These are phyloP conservation scores for Habropoda laboriosa DNA, from an alignment of 1,140 invertebrate genomes.

Conservation along the genomic window DNA sequence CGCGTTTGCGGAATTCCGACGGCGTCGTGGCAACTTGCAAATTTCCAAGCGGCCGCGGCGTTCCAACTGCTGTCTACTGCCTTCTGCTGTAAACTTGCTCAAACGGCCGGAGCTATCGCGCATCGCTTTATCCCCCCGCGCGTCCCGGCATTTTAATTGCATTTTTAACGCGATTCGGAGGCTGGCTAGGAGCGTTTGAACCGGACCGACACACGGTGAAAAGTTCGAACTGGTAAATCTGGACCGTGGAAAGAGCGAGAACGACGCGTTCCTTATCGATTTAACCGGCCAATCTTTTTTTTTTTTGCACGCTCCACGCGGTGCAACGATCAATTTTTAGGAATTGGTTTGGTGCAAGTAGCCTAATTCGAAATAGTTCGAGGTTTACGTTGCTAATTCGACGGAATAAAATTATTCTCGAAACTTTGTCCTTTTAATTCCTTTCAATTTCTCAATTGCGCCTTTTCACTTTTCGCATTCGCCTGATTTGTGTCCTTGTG, in stretches of 20 bases:
- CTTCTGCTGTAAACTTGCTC: not conserved
- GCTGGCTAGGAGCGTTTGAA: not conserved
- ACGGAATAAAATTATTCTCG: too few relatives aligned
- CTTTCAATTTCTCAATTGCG: too few relatives aligned
- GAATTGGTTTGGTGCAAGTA: too few relatives aligned
- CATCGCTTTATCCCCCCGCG: not conserved
- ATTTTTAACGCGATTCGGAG: not conserved
- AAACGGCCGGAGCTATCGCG: not conserved
- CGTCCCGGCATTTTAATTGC: constrained; percentile 1
- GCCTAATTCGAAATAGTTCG: too few relatives aligned
- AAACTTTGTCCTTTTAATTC: too few relatives aligned
- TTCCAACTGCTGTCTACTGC: not conserved
- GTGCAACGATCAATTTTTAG: too few relatives aligned
- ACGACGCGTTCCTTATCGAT: not conserved
- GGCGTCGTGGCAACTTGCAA: not conserved
- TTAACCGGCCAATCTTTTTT: not conserved
- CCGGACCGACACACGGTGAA: too few relatives aligned
- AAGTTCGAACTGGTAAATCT: not conserved
- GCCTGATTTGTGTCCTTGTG: too few relatives aligned
- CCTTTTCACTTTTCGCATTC: too few relatives aligned
- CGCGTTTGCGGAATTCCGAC: too few relatives aligned
- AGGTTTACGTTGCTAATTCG: too few relatives aligned
- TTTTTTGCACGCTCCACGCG: not conserved
- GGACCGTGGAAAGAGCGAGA: not conserved
- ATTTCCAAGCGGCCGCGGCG: not conserved